Evolutionary conservation across 2,113 vertebrate genomes (phyloP), one percentile per base, ranked within the genome.

Genomic region (Ceratotherium simum): DNA sequence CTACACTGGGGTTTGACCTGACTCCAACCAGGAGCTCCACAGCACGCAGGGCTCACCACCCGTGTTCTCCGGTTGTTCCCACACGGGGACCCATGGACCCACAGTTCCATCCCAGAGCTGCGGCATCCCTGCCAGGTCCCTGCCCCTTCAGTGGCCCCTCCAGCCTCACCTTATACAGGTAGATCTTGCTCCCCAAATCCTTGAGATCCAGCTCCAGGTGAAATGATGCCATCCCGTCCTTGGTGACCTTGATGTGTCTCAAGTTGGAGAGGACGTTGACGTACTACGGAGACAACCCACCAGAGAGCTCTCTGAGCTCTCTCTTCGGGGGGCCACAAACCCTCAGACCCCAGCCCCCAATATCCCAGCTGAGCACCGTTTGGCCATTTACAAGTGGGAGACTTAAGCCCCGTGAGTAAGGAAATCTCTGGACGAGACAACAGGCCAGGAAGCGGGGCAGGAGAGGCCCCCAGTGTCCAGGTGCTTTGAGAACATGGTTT

Each of bases 161-260:
- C 25, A 62, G 87, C 2, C 98, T 99, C 96, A 99, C 99, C 99
- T 99, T 99, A 36, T 98, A 99, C 91, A 99, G 95, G 91, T 99
- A 99, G 98, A 99, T 98, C 69, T 98, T 99, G 98, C 99, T 99
- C 12, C 88, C 97, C 0, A 97, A 95, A 39, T 99, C 98, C 98
- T 99, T 99, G 90, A 99, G 98, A 29, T 99, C 98, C 99, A 99
- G 98, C 96, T 99, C 99, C 98, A 99, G 97, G 94, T 99, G 99
- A 97, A 99, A 99, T 0, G 98, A 98, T 58, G 99, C 99, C 0
- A 96, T 80, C 33, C 94, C 98, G 0, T 99, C 99, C 58, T 91
- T 97, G 97, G 98, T 99, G 88, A 99, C 69, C 96, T 90, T 98
- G 94, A 99, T 98, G 51, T 99, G 99, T 81, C 98, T 98, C 39